Evolutionary conservation across 2,888 invertebrate genomes (phyloP), one percentile per base, ranked within the genome.

Genomic region (Pterobdella sp.): DNA sequence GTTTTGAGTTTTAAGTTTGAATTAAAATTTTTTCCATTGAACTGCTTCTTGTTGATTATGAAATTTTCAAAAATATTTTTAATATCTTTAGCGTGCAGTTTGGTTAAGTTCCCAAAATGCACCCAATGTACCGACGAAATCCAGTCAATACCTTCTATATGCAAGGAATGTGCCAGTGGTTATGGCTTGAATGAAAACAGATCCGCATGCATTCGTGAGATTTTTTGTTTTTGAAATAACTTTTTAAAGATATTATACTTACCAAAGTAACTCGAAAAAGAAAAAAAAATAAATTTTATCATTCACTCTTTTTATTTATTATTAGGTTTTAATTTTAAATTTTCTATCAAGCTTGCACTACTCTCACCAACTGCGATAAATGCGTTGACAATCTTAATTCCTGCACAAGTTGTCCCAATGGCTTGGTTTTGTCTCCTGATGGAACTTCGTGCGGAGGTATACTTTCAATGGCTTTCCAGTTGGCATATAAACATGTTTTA

Each of bases 121-220:
- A 35, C 68, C 22, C 34, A 35, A 7, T 76, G 76, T 34, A 29
- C 68, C n/a, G 73, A 71, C 31, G 63, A 52, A 29, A 49, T 35
- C 42, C n/a, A 32, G 34, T 26, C 34, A 18, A 37, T 67, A 26
- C 73, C 73, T 35, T 26, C 74, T 37, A 64, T 35, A 18, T 76
- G 76, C 35, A 65, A 26, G 22, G 32, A 32, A 10, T 76, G 76
- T 31, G 37, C 32, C 22, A 7, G 65, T 37, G 76, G 76, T 10
- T 75, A 52, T 49, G 66, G 75, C n/a, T 68, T 76, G 29, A 73
- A 71, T 34, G 76, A 76, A 1, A 73, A 75, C 36, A 66, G 63
- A 22, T 52, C 64, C 29, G 49, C 73, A 10, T 76, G 75, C 60
- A 18, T 65, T 18, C 31, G 75, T 75, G 37, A 29, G 75, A 4